phyloP scores from a whole-genome alignment of 2,888 invertebrate species.

The Acanthoscelides obtectus region DNA sequence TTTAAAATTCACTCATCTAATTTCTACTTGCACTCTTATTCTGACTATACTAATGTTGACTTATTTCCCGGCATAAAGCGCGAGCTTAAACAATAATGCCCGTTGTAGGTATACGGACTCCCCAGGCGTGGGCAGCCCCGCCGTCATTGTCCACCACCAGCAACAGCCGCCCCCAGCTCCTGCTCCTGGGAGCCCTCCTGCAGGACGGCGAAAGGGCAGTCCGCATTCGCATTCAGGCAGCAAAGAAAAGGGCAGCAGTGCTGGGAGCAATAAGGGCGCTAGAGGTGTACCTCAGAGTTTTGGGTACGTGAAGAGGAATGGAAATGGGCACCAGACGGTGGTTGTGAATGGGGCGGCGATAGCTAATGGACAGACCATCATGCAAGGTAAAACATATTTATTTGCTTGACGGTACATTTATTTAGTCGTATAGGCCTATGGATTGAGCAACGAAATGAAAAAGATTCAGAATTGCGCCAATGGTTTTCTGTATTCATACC shows the following conservation, averaged over 20 bases:
- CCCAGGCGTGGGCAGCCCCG: conserved; percentile 40
- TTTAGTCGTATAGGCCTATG: no score
- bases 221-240: conserved; percentile 22
- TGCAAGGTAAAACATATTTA: not conserved
- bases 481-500: no score
- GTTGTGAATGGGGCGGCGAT: not conserved
- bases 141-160: not conserved
- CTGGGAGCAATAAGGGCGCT: conserved; percentile 54
- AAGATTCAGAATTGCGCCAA: no score
- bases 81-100: not conserved
- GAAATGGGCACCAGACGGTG: conserved; percentile 21
- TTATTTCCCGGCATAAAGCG: no score
- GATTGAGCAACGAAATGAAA: no score
- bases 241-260: conserved; percentile 53
- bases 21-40: no score
- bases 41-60: no score
- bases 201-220: conserved; percentile 42
- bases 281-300: conserved; percentile 76
- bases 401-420: no score
- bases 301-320: conserved; percentile 74
- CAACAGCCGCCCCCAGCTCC: conserved; percentile 51
- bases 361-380: not conserved
- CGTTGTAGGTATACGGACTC: conserved; percentile 53
- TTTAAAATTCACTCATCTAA: no score
- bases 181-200: conserved; percentile 44